These are phyloP conservation scores for Allygus modestus DNA, from an alignment of 2,888 invertebrate species.

Conservation along the genomic window DNA sequence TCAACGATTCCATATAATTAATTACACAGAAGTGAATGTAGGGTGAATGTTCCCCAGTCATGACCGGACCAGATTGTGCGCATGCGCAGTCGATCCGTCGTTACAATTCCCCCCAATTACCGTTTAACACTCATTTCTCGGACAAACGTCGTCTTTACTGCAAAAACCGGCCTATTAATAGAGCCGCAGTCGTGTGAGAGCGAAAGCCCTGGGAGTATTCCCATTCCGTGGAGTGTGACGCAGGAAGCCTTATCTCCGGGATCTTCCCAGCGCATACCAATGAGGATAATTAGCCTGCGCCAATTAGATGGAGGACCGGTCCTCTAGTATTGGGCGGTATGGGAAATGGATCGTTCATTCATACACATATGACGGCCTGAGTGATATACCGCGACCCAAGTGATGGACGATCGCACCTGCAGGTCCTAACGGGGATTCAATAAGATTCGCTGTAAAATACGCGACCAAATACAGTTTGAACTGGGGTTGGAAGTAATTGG, in stretches of 20 bases:
- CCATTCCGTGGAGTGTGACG: conserved; percentile 42
- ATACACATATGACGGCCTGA: not conserved
- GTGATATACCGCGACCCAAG: not conserved
- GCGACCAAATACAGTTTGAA: too few species aligned
- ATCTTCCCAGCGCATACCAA: conserved; percentile 55
- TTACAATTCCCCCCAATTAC: not conserved
- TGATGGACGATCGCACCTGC: too few species aligned
- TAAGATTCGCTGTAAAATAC: too few species aligned
- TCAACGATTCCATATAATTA: conserved; percentile 3
- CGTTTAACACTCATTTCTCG: conserved; percentile 34
- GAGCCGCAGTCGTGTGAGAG: conserved; percentile 36
- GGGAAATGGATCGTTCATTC: conserved; percentile 6
- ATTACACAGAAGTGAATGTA: not conserved
- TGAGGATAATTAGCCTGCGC: conserved; percentile 40
- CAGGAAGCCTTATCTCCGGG: conserved; percentile 4
- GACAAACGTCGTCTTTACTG: conserved; percentile 31
- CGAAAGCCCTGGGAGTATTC: conserved; percentile 53
- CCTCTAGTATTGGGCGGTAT: conserved; percentile 7
- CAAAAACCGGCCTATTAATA: conserved; percentile 50
- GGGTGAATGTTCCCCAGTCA: not conserved
- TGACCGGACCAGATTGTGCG: not conserved
- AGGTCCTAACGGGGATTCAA: too few species aligned
- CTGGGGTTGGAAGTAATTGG: too few species aligned
- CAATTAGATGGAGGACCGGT: conserved; percentile 11
- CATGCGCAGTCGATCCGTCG: not conserved